Conservation (phyloP, 2,113 vertebrate species). For the Poeciliopsis turrubarensis region DNA sequence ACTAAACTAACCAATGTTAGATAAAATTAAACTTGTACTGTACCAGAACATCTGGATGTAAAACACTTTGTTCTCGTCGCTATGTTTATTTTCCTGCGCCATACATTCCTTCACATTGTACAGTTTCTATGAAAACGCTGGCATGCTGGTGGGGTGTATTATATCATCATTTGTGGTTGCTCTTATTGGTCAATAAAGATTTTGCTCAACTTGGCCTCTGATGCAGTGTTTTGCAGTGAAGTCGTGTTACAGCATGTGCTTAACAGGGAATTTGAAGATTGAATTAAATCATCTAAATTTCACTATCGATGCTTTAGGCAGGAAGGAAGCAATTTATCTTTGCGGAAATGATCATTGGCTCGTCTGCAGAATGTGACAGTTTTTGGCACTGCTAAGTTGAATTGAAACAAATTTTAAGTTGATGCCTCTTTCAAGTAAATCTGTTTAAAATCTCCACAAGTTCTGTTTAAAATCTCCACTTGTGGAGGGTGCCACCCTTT, state of each 20-base stretch:
- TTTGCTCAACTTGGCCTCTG: constrained; percentile 65
- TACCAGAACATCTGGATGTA: constrained; percentile 67
- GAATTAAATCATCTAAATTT: not conserved
- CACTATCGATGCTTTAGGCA: not conserved
- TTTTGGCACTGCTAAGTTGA: not conserved
- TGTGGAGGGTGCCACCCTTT: no score
- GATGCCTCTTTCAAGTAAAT: no score
- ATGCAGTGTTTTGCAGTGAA: not conserved
- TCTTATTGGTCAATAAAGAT: constrained; percentile 74
- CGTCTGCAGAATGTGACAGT: not conserved
- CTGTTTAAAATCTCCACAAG: no score
- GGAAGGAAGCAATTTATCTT: not conserved
- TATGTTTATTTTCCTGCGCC: constrained; percentile 51
- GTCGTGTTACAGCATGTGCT: not conserved
- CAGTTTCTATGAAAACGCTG: constrained; percentile 74
- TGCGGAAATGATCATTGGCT: not conserved
- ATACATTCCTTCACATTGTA: constrained; percentile 76
- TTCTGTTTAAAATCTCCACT: no score
- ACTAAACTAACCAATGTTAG: constrained; percentile 26
- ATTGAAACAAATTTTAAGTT: not conserved
- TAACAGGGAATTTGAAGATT: not conserved
- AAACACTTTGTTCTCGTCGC: constrained; percentile 25
- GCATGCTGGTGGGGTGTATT: constrained; percentile 76
- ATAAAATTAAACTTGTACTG: constrained; percentile 50
- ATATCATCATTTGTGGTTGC: constrained; percentile 73